Conservation (phyloP, 2,888 invertebrate species). For the Drosophila cognata region DNA sequence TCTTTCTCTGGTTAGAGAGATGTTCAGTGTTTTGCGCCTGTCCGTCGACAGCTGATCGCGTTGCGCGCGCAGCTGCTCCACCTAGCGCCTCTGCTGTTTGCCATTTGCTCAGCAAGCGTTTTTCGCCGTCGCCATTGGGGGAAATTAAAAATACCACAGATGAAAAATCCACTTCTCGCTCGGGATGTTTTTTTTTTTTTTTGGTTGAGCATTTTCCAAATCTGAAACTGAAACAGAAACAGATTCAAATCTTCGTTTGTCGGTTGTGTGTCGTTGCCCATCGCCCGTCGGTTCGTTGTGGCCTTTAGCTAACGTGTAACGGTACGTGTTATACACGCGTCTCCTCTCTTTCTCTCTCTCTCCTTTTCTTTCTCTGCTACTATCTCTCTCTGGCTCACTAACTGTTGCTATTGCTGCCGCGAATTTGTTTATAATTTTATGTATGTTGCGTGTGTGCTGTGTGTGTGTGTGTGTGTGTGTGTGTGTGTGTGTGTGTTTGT, state of each 20-base stretch:
- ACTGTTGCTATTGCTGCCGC: constrained; percentile 45
- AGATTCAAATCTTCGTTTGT: constrained; percentile 84
- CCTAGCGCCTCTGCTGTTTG: constrained; percentile 43
- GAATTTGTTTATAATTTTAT: constrained; percentile 74
- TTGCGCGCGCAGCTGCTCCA: constrained; percentile 67
- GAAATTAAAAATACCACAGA: constrained; percentile 68
- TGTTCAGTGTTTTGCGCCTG: constrained; percentile 27
- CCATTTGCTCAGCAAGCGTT: constrained; percentile 61
- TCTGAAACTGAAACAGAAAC: constrained; percentile 75
- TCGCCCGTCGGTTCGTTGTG: constrained; percentile 36
- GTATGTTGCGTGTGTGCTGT: constrained; percentile 19
- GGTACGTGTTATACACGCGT: constrained; percentile 65
- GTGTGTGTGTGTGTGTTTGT: constrained; percentile 39
- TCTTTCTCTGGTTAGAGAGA: constrained; percentile 2
- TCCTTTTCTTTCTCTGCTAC: constrained; percentile 9
- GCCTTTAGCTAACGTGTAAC: constrained; percentile 66
- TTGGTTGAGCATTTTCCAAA: constrained; percentile 56
- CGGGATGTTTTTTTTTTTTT: constrained; percentile 35
- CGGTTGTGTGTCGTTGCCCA: constrained; percentile 81
- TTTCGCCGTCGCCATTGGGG: constrained; percentile 58
- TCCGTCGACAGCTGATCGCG: constrained; percentile 31
- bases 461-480: constrained; percentile 26
- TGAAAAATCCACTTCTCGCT: constrained; percentile 39
- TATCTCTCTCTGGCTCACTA: constrained; percentile 23
- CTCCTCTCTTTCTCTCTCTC: constrained; percentile 11